Base-by-base conservation (phyloP, 2,797 vertebrate species). In the Fundulus diaphanus region DNA sequence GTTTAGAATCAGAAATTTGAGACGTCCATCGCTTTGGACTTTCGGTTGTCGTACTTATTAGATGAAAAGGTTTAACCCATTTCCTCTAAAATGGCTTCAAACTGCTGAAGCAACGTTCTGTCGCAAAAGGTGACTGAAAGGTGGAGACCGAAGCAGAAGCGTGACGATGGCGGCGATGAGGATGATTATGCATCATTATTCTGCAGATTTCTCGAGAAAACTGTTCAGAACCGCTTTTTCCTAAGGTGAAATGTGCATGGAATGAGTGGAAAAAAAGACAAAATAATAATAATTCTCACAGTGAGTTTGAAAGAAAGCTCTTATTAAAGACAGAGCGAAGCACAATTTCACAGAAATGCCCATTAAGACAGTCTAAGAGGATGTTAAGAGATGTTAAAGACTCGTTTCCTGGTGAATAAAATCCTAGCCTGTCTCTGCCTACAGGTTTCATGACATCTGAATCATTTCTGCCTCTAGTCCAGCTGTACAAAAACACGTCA, bases 211-310 rank as follows among this genome's bases (percentile, higher is more conserved):
- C 20, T 59, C 49, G 29, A 63, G 22, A 54, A 81, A 65, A 52
- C 22, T 67, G 18, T 70, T 22, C 33, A 33, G 33, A 73, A 18
- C 24, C 1, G 16, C 69, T n/a, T 73, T 7, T 65, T 8, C 16
- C 51, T 20, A 73, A 77, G 65, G 29, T 87, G 80, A 90, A 89
- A 87, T 91, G 67, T 81, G 70, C 33, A 82, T 70, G 78, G 68
- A 85, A 77, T 54, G 52, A 82, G 33, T 73, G 46, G 16, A 37
- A 68, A 80, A 67, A 27, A 18, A 73, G 15, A 22, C 7, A 54
- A 54, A 8, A 24, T 7, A 7, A 22, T 3, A 35, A 33, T 22
- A 63, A 37, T 5, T 18, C 33, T 37, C 33, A 35, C 59, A 37
- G 56, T 5, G 29, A 33, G 16, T 59, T 16, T 59, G 56, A 59